These are phyloP conservation scores for Aselliscus stoliczkanus DNA, from an alignment of 2,797 vertebrate genomes.

Conservation along the genomic window DNA sequence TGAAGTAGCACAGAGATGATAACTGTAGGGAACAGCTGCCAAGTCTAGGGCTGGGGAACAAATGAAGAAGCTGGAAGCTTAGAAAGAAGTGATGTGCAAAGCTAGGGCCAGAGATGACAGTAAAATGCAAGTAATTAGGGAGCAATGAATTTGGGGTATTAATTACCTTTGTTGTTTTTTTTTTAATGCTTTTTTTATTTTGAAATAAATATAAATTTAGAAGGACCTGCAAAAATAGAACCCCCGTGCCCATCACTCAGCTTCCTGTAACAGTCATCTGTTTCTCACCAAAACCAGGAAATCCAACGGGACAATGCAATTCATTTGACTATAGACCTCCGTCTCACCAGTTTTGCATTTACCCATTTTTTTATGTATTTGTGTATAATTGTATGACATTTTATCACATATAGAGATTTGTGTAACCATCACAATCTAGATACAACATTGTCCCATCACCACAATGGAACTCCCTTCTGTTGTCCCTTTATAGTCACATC, in stretches of 20 bases:
- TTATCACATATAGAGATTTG: background rate
- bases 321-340: background rate
- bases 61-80: background rate
- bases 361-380: background rate
- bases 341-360: background rate
- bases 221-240: background rate
- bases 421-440: background rate
- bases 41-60: background rate
- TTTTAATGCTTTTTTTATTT: background rate
- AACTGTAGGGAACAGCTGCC: background rate
- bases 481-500: background rate
- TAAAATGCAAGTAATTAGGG: background rate
- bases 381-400: background rate
- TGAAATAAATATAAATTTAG: background rate
- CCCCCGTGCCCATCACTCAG: background rate
- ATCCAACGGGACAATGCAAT: background rate
- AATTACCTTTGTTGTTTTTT: background rate
- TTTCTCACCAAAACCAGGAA: background rate
- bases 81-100: too few species aligned
- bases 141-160: background rate
- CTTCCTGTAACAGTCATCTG: background rate
- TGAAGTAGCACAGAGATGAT: background rate
- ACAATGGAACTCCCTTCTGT: background rate
- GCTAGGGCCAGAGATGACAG: background rate
- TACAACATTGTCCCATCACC: background rate